Conservation (phyloP, 2,888 invertebrate genomes). For the Plagodis dolabraria region DNA sequence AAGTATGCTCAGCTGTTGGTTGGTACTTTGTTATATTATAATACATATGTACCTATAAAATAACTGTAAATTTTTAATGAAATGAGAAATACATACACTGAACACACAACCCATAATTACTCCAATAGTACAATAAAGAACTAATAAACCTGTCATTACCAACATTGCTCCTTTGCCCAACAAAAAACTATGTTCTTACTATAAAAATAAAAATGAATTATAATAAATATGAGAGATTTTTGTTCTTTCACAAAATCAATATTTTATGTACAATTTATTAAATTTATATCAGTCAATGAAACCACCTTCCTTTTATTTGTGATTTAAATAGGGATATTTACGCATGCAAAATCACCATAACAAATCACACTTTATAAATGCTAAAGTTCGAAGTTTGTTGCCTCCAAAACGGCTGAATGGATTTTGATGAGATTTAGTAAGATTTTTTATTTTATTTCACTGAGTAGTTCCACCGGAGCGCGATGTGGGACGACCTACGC, state of each 20-base stretch:
- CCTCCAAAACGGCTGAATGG: no score
- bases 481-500: no score
- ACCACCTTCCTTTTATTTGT: conserved; percentile 39
- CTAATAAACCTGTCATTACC: conserved; percentile 69
- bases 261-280: conserved; percentile 67
- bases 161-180: conserved; percentile 64
- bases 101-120: conserved; percentile 38
- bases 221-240: conserved; percentile 77
- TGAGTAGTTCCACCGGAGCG: no score
- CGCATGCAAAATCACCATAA: no score
- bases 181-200: conserved; percentile 59
- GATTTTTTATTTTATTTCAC: no score
- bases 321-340: no score
- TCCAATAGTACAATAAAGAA: conserved; percentile 63
- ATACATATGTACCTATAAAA: conserved; percentile 40
- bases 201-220: conserved; percentile 59
- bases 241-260: conserved; percentile 75
- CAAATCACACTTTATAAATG: no score
- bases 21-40: no score
- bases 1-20: not conserved
- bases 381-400: no score
- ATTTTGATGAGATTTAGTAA: no score
- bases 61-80: no score
- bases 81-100: conserved; percentile 47
- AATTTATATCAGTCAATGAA: conserved; percentile 72